These are phyloP conservation scores for Athalia circularis DNA, from an alignment of 2,888 invertebrate genomes.

Conservation along the genomic window DNA sequence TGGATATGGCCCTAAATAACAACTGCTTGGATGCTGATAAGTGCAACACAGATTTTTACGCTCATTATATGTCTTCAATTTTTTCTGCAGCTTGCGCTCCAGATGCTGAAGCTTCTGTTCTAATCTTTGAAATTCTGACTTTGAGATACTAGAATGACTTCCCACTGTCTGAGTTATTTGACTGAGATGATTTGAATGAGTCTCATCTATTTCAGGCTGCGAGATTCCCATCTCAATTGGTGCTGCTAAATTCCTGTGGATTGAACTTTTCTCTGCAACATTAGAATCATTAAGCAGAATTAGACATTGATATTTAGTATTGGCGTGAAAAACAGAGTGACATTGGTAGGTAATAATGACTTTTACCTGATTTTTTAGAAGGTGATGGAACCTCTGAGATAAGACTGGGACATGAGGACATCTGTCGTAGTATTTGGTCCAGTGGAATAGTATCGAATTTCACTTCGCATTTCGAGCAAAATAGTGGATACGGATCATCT, in stretches of 20 bases:
- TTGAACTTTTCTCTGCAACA: not conserved
- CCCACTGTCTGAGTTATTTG: not conserved
- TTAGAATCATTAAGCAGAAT: not conserved
- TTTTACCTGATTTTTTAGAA: conserved; percentile 50
- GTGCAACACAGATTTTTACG: conserved; percentile 32
- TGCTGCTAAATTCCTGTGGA: no score
- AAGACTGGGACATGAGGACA: conserved; percentile 58
- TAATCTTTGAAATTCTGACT: conserved; percentile 29
- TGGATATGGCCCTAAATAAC: conserved; percentile 29
- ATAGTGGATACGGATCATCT: conserved; percentile 59
- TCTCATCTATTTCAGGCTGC: not conserved
- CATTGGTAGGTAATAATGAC: not conserved
- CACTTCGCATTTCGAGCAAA: conserved; percentile 61
- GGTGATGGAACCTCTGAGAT: conserved; percentile 54
- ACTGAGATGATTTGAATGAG: not conserved
- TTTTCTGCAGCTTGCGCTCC: conserved; percentile 30
- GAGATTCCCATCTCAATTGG: not conserved
- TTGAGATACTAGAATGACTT: conserved; percentile 3
- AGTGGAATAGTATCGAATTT: conserved; percentile 53
- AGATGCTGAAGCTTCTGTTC: conserved; percentile 8
- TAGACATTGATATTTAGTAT: not conserved
- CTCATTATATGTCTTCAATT: not conserved
- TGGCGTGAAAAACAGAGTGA: no score
- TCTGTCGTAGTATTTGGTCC: conserved; percentile 61
- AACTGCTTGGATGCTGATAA: conserved; percentile 17